Conservation (phyloP, 2,797 vertebrate genomes). For the Takifugu rubripes region DNA sequence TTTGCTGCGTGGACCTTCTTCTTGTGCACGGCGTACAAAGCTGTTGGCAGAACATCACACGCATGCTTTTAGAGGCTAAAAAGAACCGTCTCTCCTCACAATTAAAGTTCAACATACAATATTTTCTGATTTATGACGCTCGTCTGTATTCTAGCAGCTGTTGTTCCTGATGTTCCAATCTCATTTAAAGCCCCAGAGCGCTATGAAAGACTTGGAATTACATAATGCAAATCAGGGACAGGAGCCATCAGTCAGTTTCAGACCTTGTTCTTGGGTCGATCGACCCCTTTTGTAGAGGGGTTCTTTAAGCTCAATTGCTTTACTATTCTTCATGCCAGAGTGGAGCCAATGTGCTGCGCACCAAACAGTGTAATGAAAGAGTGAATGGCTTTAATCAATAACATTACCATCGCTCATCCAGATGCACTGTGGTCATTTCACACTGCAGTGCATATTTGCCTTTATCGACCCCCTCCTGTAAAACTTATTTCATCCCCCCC, state of each 20-base stretch:
- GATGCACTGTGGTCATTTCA: slow-evolving; percentile 18
- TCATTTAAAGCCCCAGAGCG: no score
- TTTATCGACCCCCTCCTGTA: neutral
- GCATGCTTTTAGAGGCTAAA: no score
- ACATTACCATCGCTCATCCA: neutral
- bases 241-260: slow-evolving; percentile 1
- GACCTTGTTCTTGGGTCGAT: neutral
- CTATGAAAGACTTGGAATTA: no score
- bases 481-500: neutral
- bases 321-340: slow-evolving; percentile 8
- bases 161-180: no score
- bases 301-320: neutral
- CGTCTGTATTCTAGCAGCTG: no score
- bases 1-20: slow-evolving; percentile 89
- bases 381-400: slow-evolving; percentile 17
- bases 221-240: neutral
- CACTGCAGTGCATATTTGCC: neutral
- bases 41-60: slow-evolving; percentile 61
- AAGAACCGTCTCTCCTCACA: no score
- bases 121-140: no score
- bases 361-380: slow-evolving; percentile 14
- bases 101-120: no score
- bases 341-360: slow-evolving; percentile 8
- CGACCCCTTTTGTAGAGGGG: neutral
- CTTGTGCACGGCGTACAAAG: slow-evolving; percentile 88